Conservation (phyloP, 2,888 invertebrate species). For the Proisotoma minuta region DNA sequence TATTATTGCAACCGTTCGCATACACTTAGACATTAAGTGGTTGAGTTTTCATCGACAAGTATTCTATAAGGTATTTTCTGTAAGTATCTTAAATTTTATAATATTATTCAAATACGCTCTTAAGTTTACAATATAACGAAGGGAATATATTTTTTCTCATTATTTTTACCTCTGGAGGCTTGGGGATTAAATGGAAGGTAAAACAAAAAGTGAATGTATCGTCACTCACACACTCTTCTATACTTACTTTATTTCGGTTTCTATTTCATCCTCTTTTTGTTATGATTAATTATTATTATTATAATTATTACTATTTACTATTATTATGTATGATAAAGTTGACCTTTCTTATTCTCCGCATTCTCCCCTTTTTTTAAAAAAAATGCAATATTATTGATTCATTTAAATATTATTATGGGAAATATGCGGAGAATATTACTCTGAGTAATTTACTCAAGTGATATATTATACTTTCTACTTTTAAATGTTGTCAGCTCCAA, state of each 20-base stretch:
- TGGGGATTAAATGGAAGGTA: slow-evolving; percentile 47
- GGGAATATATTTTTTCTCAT: slow-evolving; percentile 47
- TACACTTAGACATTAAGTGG: slow-evolving; percentile 15
- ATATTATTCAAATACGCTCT: slow-evolving; percentile 34
- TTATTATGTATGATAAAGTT: no score
- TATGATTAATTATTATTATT: no score
- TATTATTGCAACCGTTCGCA: slow-evolving; percentile 11
- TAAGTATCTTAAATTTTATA: slow-evolving; percentile 33
- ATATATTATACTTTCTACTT: no score
- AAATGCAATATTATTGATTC: no score
- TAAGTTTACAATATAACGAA: slow-evolving; percentile 41
- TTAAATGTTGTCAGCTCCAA: no score
- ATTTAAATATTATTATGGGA: no score
- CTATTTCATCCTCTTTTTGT: no score
- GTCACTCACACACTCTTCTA: slow-evolving; percentile 44
- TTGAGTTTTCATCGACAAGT: slow-evolving; percentile 8
- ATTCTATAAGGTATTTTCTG: slow-evolving; percentile 25
- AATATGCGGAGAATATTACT: no score
- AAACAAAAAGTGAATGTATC: slow-evolving; percentile 47
- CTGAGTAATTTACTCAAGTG: no score
- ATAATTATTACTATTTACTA: no score
- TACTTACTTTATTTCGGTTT: slow-evolving; percentile 14
- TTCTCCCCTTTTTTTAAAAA: no score
- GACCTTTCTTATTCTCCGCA: no score
- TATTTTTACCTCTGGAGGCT: slow-evolving; percentile 48